Evolutionary conservation across 2,888 invertebrate genomes (phyloP), one percentile per base, ranked within the genome.

Genomic region (Melikaiella ostensackeni): DNA sequence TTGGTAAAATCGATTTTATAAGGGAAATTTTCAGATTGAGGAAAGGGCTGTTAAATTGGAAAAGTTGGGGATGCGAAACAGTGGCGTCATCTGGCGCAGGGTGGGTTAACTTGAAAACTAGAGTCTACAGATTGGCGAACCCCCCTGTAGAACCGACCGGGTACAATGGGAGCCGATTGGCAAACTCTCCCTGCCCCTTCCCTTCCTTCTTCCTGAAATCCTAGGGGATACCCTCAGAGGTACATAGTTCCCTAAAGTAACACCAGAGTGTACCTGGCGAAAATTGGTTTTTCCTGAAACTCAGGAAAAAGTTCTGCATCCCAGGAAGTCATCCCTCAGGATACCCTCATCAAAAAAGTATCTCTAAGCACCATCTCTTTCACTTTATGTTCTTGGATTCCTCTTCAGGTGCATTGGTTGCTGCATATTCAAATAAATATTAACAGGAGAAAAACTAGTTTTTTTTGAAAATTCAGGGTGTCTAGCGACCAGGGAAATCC

Each of bases 51-150:
- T 19, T 9, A 50, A 70, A 50, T 70, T 33, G 35, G 3, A 33
- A 62, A 70, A 35, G 46, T 30, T 38, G 57, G 38, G 30, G 42
- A 33, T 66, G 62, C 19, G 73, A 46, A 77, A 78, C 81, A 78
- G 89, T 90, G 88, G 91, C 90, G 91, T 86, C 91, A 91, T 89
- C 91, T 85, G 78, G 57, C 90, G 87, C 62, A 82, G 91, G 91
- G 91, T 89, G 77, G 84, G 76, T 66, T 82, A 88, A 90, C 85
- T 81, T 75, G 33, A 70, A 74, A 62, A 75, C 61, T 75, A 35
- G 73, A 74, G 57, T 75, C 66, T 77, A 75, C 74, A 77, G 80
- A 81, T 84, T 82, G 50, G 81, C 85, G 75, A 82, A 84, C 87
- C 88, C 88, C 86, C 87, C 90, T 89, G 88, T 89, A 86, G 80